A percentile compares a stretch with the other conserved stretches of the same genome.
Conservation (phyloP, 35 echinoderm and acorn worm genomes). For the Ophioderma brevispina region DNA sequence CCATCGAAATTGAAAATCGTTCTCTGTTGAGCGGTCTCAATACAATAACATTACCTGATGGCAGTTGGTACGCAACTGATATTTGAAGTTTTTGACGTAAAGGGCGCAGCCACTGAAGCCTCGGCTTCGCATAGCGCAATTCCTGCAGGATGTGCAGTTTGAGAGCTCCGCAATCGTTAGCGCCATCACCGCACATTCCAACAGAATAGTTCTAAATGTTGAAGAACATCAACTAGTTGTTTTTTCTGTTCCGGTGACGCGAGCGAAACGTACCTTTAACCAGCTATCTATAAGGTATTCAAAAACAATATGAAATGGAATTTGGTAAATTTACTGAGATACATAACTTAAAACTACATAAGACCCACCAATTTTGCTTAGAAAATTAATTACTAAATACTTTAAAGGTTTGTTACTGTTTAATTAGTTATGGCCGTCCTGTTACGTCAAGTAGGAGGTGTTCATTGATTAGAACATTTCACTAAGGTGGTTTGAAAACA, state of each 20-base stretch:
- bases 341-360: too few relatives aligned
- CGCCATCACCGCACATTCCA: slow-evolving; percentile 97
- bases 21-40: slow-evolving; percentile 37
- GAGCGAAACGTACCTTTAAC: slow-evolving; percentile 72
- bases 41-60: slow-evolving; percentile 60
- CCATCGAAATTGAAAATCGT: slow-evolving; percentile 62
- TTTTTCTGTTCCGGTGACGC: slow-evolving; percentile 87
- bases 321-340: too few relatives aligned
- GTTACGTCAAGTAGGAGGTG: too few relatives aligned
- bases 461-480: too few relatives aligned
- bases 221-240: slow-evolving; percentile 61
- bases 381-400: too few relatives aligned
- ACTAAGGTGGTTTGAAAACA: too few relatives aligned
- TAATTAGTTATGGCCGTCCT: too few relatives aligned
- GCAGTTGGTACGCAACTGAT: slow-evolving; percentile 82
- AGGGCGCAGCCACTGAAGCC: slow-evolving; percentile 88
- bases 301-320: too few relatives aligned
- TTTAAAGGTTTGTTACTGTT: too few relatives aligned
- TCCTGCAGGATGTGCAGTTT: slow-evolving; percentile 88
- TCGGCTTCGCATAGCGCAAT: slow-evolving; percentile 86
- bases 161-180: slow-evolving; percentile 92
- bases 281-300: too few relatives aligned
- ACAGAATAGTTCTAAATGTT: slow-evolving; percentile 62
- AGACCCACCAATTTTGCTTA: too few relatives aligned
- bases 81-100: slow-evolving; percentile 86